Evolutionary conservation across 2,113 vertebrate species (phyloP).

Genomic region (Trogon surrucura): DNA sequence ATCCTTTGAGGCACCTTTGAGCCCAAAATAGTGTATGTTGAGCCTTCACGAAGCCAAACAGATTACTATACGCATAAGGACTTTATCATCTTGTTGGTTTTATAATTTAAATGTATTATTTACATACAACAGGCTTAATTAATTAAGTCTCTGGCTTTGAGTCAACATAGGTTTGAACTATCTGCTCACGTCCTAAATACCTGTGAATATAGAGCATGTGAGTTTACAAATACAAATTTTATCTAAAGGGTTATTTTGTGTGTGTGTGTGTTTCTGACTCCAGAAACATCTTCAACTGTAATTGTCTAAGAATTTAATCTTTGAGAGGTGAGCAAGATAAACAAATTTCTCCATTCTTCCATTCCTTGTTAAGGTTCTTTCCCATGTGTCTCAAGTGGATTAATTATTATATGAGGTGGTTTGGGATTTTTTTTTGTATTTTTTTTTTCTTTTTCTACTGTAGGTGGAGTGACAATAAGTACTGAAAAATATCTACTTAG

Average conservation of each 20-base stretch:
- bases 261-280: background rate
- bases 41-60: background rate
- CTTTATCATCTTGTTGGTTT: background rate
- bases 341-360: background rate
- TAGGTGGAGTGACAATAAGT: background rate
- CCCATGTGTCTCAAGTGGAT: background rate
- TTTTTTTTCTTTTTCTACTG: background rate
- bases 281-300: background rate
- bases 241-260: background rate
- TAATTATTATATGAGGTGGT: fast-evolving
- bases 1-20: background rate
- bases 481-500: background rate
- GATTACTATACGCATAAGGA: background rate
- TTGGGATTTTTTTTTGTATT: background rate
- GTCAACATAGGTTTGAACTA: background rate
- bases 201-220: background rate
- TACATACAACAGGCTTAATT: background rate
- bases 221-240: background rate
- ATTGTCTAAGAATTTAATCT: background rate
- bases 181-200: background rate
- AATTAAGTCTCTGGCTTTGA: background rate
- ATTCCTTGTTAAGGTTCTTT: background rate
- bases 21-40: background rate
- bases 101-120: background rate
- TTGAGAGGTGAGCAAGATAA: background rate